Percentiles rank a stretch among this genome's conserved stretches.
Conservation (phyloP, 2,797 vertebrate species). For the Saxicola maurus region DNA sequence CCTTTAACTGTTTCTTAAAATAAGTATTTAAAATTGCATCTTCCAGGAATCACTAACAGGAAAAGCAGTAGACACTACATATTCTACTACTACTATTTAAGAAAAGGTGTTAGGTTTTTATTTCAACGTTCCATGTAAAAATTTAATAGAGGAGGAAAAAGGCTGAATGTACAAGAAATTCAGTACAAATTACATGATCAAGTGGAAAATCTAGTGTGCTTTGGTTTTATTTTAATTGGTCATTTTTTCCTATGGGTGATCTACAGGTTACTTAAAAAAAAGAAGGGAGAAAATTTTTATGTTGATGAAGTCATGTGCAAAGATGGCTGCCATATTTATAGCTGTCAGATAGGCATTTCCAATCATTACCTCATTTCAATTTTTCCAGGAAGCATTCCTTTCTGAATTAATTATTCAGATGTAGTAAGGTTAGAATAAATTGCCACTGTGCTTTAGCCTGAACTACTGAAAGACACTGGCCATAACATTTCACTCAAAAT, state of each 20-base stretch:
- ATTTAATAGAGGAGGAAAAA: background rate
- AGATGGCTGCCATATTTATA: background rate
- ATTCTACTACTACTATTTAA: background rate
- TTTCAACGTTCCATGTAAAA: background rate
- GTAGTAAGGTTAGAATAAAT: background rate
- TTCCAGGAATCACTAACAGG: background rate
- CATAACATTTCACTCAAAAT: background rate
- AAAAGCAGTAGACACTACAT: background rate
- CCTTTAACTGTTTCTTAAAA: background rate
- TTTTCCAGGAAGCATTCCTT: background rate
- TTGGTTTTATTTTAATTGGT: background rate
- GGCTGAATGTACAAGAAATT: background rate
- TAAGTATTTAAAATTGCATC: background rate
- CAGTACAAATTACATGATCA: background rate
- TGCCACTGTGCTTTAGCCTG: background rate
- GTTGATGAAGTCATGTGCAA: background rate
- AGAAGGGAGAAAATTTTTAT: background rate
- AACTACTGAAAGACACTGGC: background rate
- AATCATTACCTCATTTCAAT: background rate
- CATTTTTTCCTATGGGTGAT: background rate
- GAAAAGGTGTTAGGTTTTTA: background rate
- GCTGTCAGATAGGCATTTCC: background rate
- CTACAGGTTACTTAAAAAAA: background rate
- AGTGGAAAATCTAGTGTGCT: background rate
- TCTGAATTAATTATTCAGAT: background rate